Evolutionary conservation across 2,113 vertebrate species (phyloP).

Genomic region (Terrapene triunguis): DNA sequence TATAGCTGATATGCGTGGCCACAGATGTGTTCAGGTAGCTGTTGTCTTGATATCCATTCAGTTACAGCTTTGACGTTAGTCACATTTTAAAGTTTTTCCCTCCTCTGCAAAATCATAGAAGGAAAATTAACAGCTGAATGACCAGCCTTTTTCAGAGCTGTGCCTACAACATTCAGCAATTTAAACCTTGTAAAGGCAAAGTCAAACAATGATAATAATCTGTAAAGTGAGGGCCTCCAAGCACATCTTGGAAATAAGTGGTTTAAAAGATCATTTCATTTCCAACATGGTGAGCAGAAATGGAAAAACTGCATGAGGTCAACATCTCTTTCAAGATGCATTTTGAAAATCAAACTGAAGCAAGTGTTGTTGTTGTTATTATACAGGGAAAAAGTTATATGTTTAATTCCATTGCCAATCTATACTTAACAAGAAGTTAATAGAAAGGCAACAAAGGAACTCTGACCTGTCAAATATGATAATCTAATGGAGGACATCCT

Average conservation of each 20-base stretch:
- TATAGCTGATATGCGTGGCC: not conserved
- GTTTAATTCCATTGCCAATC: not conserved
- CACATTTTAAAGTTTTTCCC: not conserved
- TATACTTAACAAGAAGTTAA: not conserved
- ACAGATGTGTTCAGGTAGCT: not conserved
- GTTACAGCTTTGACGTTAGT: not conserved
- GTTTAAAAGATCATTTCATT: not conserved
- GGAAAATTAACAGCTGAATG: not conserved
- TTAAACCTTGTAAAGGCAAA: not conserved
- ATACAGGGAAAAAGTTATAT: not conserved
- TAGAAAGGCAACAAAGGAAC: not conserved
- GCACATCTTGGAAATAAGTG: not conserved
- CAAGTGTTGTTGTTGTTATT: not conserved
- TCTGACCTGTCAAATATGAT: not conserved
- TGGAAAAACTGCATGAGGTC: not conserved
- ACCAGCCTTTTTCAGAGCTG: not conserved
- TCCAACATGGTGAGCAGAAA: accelerated
- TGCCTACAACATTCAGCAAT: not conserved
- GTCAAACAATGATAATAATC: not conserved
- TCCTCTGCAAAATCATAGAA: not conserved
- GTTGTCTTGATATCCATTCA: not conserved
- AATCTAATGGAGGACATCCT: not conserved
- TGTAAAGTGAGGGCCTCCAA: not conserved
- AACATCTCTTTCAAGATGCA: not conserved
- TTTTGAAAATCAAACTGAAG: not conserved